Conservation (phyloP, 2,113 vertebrate genomes). For the Vulpes lagopus region DNA sequence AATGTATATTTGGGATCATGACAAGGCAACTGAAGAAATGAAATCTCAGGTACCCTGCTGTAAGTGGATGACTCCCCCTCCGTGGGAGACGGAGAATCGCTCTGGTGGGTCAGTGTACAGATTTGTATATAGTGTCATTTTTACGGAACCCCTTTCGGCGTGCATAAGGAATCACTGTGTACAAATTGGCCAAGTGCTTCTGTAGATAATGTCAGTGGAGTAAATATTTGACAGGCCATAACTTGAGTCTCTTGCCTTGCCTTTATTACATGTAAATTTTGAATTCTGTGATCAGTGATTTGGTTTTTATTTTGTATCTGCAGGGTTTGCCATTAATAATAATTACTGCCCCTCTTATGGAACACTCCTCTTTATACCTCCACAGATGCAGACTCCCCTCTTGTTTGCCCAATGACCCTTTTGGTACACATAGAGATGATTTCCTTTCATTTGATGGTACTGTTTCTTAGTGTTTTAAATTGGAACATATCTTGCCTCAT, state of each 20-base stretch:
- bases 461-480: conserved; percentile 83
- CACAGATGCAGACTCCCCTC: conserved; percentile 74
- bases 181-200: conserved; percentile 92
- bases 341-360: conserved; percentile 83
- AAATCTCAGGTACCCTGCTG: conserved; percentile 98
- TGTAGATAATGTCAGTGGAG: conserved; percentile 94
- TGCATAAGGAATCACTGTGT: conserved; percentile 93
- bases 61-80: conserved; percentile 88
- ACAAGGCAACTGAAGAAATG: conserved; percentile 92
- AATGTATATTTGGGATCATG: conserved; percentile 90
- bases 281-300: conserved; percentile 85
- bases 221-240: conserved; percentile 94
- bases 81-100: conserved; percentile 88
- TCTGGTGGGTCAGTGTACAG: conserved; percentile 92
- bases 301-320: conserved; percentile 87
- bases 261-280: conserved; percentile 91
- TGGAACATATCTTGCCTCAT: conserved; percentile 75
- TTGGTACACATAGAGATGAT: conserved; percentile 75
- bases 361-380: conserved; percentile 87
- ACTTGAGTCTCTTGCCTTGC: conserved; percentile 93
- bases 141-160: conserved; percentile 89
- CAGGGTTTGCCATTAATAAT: conserved; percentile 88
- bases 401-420: conserved; percentile 63
- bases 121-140: conserved; percentile 95
- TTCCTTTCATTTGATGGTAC: conserved; percentile 83